These are phyloP conservation scores for Microctonus brassicae DNA, from an alignment of 2,888 invertebrate species.

Conservation along the genomic window DNA sequence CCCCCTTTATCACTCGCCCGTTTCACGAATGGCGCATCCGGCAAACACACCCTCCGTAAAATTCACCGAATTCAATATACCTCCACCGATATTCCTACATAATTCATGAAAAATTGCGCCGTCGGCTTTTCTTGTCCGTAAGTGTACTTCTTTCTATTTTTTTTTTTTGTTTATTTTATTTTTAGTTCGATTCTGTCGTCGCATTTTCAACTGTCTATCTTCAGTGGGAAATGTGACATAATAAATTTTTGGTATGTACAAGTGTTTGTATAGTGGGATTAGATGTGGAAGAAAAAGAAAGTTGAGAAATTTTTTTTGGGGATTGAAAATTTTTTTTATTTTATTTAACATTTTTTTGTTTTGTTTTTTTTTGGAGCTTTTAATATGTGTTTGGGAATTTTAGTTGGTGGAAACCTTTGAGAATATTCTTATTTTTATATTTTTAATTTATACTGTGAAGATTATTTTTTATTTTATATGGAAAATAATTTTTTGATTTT, in stretches of 20 bases:
- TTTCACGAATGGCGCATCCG: slow-evolving; percentile 41
- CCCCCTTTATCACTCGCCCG: slow-evolving; percentile 3
- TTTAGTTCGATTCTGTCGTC: not conserved
- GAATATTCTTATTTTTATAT: too few relatives aligned
- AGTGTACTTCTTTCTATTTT: not conserved
- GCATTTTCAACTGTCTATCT: not conserved
- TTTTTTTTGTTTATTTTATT: slow-evolving; percentile 10
- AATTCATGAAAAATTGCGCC: slow-evolving; percentile 68
- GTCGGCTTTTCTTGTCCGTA: slow-evolving; percentile 56
- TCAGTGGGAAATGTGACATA: not conserved
- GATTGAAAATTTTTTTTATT: too few relatives aligned
- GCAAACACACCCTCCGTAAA: slow-evolving; percentile 70
- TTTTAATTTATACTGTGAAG: too few relatives aligned
- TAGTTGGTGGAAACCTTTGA: too few relatives aligned
- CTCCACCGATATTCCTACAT: slow-evolving; percentile 63
- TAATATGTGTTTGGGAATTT: too few relatives aligned
- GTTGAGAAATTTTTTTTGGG: too few relatives aligned
- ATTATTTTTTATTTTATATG: too few relatives aligned
- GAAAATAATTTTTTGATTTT: too few relatives aligned
- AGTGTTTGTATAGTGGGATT: not conserved
- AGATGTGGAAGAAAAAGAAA: not conserved
- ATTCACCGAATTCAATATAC: slow-evolving; percentile 66
- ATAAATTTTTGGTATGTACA: not conserved
- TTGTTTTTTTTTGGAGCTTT: too few relatives aligned
- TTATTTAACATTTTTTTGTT: too few relatives aligned